A percentile compares a stretch with the other conserved stretches of the same genome.
phyloP scores from a whole-genome alignment of 2,888 invertebrate genomes.

The Pycnomerus fuliginosus region DNA sequence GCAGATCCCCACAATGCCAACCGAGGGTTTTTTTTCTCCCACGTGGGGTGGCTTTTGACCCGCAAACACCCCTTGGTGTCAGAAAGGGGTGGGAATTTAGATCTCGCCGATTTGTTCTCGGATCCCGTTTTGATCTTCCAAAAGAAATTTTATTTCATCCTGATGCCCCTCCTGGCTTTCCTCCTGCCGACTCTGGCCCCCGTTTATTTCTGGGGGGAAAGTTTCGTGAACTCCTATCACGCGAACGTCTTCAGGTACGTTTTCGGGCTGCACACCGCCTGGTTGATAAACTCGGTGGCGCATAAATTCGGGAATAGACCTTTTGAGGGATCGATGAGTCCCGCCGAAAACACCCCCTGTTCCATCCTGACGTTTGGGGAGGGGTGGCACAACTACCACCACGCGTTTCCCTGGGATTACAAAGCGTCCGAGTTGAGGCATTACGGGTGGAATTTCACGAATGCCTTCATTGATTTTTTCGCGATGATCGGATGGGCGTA shows the following conservation, averaged over 20 bases:
- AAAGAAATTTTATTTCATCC: not conserved
- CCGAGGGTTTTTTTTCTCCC: constrained; percentile 88
- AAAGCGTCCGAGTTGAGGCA: constrained; percentile 81
- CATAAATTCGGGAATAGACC: constrained; percentile 91
- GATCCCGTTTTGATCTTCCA: too few relatives aligned
- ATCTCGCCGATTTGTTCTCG: constrained; percentile 79
- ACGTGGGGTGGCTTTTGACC: too few relatives aligned
- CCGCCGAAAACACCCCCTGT: constrained; percentile 76
- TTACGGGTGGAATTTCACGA: constrained; percentile 43
- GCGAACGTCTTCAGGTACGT: constrained; percentile 76
- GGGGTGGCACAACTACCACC: constrained; percentile 95
- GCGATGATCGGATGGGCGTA: too few relatives aligned
- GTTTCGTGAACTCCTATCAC: constrained; percentile 73
- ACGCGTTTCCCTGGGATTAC: constrained; percentile 92
- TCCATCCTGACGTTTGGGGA: too few relatives aligned
- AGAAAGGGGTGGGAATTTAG: constrained; percentile 74
- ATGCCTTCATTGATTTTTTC: constrained; percentile 45
- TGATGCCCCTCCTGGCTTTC: constrained; percentile 49
- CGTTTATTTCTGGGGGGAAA: constrained; percentile 61
- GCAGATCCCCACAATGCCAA: constrained; percentile 76
- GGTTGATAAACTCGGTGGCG: constrained; percentile 92
- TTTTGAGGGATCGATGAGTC: constrained; percentile 83
- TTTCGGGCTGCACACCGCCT: constrained; percentile 78
- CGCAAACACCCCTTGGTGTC: constrained; percentile 88
- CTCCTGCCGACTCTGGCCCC: constrained; percentile 60